These are phyloP conservation scores for Spilarctia lutea DNA, from an alignment of 2,888 invertebrate genomes.

Conservation along the genomic window DNA sequence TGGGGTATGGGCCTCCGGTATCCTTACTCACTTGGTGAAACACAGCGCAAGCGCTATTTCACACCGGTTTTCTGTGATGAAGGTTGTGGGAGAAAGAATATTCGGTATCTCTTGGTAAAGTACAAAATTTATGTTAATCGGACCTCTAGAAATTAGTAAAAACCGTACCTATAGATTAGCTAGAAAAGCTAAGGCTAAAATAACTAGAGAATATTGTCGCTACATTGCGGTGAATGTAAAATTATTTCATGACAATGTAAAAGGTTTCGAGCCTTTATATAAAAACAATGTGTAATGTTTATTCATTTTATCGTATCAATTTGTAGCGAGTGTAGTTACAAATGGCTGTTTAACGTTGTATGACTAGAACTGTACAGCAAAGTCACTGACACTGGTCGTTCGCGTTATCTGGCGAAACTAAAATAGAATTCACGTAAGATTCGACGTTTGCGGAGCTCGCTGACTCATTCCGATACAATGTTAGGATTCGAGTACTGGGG, in stretches of 20 bases:
- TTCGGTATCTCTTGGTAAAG: no score
- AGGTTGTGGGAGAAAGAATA: no score
- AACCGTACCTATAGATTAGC: no score
- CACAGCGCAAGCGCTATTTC: no score
- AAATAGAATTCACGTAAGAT: constrained; percentile 63
- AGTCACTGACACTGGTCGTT: constrained; percentile 58
- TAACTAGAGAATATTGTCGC: background rate
- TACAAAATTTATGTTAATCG: no score
- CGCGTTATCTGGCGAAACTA: constrained; percentile 54
- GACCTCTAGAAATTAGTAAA: background rate
- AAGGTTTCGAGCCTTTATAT: background rate
- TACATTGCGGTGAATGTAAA: background rate
- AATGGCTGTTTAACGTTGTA: constrained; percentile 28
- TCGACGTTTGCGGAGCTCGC: constrained; percentile 44
- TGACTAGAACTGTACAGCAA: constrained; percentile 23
- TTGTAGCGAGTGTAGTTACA: constrained; percentile 29
- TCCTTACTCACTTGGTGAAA: no score
- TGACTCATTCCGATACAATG: constrained; percentile 53
- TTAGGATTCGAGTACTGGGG: constrained; percentile 27
- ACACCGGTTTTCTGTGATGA: no score
- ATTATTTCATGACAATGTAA: background rate
- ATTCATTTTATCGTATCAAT: constrained; percentile 31
- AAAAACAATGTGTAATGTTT: constrained; percentile 20
- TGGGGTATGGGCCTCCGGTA: no score
- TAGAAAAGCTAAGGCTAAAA: background rate